Evolutionary conservation across 2,113 vertebrate species (phyloP).

Genomic region (Nycticryphes semicollaris): DNA sequence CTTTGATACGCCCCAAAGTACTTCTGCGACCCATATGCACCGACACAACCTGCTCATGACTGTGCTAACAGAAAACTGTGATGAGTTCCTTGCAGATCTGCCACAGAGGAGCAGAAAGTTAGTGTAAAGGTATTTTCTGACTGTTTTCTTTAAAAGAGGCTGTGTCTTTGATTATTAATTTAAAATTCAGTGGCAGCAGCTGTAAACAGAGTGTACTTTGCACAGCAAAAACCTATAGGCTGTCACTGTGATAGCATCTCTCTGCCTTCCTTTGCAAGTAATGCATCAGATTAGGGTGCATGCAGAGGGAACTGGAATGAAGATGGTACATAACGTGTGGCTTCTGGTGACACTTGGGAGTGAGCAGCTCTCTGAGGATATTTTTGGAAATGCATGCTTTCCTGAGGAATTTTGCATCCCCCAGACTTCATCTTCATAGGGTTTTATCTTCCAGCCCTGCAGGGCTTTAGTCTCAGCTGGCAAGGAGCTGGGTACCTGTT

Average conservation of each 20-base stretch:
- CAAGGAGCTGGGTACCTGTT: not conserved
- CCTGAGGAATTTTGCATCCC: not conserved
- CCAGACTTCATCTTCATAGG: not conserved
- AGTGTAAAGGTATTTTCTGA: not conserved
- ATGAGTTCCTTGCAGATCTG: not conserved
- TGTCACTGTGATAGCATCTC: not conserved
- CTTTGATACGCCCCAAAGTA: not conserved
- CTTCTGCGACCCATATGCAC: not conserved
- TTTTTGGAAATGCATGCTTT: not conserved
- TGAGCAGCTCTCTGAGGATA: accelerated
- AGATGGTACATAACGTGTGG: accelerated
- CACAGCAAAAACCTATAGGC: not conserved
- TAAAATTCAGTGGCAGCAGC: not conserved
- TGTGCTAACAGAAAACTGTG: not conserved
- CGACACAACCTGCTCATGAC: not conserved
- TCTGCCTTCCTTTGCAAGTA: not conserved
- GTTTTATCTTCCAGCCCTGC: not conserved
- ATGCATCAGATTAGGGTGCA: accelerated
- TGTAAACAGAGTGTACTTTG: not conserved
- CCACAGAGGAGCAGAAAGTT: not conserved
- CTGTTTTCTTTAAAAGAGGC: not conserved
- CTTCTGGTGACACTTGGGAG: not conserved
- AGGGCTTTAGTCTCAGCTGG: not conserved
- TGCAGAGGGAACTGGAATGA: accelerated
- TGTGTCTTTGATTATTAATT: not conserved